Conservation (phyloP, 2,797 vertebrate genomes). For the Allobates femoralis region DNA sequence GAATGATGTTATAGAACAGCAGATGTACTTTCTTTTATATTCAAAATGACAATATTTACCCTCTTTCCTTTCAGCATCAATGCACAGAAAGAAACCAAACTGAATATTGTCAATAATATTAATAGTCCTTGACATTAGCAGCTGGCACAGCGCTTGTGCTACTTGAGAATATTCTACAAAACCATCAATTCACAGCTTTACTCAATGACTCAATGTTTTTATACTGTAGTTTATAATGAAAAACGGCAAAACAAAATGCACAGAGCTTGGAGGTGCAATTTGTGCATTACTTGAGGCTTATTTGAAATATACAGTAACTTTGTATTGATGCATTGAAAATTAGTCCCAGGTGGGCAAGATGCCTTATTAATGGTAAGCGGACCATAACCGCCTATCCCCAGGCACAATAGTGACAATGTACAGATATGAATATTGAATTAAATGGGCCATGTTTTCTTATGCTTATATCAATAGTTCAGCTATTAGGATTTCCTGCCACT, state of each 20-base stretch:
- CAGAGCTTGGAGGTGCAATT: neutral
- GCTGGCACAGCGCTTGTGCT: neutral
- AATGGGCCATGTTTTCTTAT: no score
- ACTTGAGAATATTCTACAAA: slow-evolving; percentile 5
- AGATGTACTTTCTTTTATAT: neutral
- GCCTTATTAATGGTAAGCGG: neutral
- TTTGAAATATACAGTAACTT: neutral
- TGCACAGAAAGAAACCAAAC: neutral
- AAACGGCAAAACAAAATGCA: neutral
- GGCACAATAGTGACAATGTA: neutral
- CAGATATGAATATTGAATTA: no score
- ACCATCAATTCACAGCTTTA: neutral
- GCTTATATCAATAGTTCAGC: no score
- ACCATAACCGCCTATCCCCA: neutral
- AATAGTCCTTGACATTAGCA: slow-evolving; percentile 31
- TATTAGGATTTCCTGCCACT: no score
- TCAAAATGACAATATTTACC: neutral
- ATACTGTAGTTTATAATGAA: neutral
- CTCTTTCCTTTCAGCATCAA: neutral
- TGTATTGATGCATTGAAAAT: neutral
- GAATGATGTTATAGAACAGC: neutral
- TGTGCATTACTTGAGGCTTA: neutral
- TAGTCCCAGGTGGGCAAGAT: neutral
- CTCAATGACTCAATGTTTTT: neutral
- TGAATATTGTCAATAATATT: slow-evolving; percentile 4